A percentile compares a stretch with the other conserved stretches of the same genome.
phyloP scores from a whole-genome alignment of 2,888 invertebrate genomes.

The Polydrusus pterygomalis region DNA sequence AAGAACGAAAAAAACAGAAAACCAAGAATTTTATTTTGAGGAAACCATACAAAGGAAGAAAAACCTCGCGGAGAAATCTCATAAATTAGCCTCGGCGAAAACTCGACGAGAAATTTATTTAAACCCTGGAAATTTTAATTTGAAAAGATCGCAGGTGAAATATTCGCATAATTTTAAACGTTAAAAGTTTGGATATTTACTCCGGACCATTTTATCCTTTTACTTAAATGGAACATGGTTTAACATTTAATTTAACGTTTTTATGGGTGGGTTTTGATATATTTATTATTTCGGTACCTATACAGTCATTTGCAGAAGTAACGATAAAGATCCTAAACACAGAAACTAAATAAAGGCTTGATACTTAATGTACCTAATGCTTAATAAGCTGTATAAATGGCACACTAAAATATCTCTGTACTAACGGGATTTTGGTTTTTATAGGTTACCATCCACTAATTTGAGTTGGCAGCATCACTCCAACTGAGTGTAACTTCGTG shows the following conservation, averaged over 20 bases:
- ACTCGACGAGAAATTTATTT: constrained; percentile 7
- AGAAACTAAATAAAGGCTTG: no score
- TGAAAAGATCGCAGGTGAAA: constrained; percentile 30
- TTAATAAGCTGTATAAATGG: no score
- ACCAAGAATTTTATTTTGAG: neutral
- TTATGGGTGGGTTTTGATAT: no score
- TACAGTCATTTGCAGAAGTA: no score
- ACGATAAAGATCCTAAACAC: no score
- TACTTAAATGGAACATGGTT: neutral
- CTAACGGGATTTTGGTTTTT: no score
- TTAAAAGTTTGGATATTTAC: constrained; percentile 12
- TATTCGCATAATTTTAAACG: constrained; percentile 16
- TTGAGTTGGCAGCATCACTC: no score
- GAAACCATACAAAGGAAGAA: neutral
- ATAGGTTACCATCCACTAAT: no score
- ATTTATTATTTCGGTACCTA: no score
- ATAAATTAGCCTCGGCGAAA: constrained; percentile 13
- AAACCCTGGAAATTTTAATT: constrained; percentile 30
- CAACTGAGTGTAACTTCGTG: no score
- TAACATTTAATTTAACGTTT: constrained; percentile 24
- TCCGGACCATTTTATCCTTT: neutral
- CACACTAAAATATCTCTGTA: no score
- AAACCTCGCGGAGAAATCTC: constrained; percentile 13
- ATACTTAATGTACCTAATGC: no score
- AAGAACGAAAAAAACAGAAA: neutral